Base-by-base conservation (phyloP, 2,888 invertebrate genomes). In the Troides aeacus region DNA sequence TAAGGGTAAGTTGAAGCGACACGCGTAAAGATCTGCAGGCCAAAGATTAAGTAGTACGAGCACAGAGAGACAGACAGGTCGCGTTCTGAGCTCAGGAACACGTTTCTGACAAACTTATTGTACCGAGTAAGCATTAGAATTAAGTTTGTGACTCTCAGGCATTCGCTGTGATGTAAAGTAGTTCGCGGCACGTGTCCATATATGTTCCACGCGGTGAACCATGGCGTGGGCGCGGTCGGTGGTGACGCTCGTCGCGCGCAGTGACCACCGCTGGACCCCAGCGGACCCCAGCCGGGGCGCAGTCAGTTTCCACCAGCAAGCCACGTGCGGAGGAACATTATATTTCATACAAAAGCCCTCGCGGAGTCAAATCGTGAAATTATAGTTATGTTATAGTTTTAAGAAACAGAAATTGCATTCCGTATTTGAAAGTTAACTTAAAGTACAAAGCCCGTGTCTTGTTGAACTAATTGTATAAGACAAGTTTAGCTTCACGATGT, bases 161-260 rank as follows among this genome's bases (percentile, higher is more conserved):
- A 81, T 84, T 85, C 82, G 91, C 91, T 92, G 92, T 92, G 92
- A 92, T 92, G 89, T 91, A 89, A 89, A 85, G 85, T 90, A 88
- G 77, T 70, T 69, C 69, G 72, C 72, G 69, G 74, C 73, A 74
- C 74, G 77, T 75, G 77, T 78, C 76, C 75, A 79, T 81, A 81
- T 74, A 76, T 72, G 69, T 76, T 79, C 73, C 81, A 76, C 21
- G 50, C 66, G 12, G 10, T 66, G 10, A 7, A 39, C 59, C 46
- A 12, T 21, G 21, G 21, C 21, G 21, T 21, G 21, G 21, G 21
- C 21, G 21, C 21, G 21, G 21, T 1, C 21, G 21, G 21, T 21
- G 21, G 21, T 21, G 21, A 21, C 21, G 21, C 21, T 21, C 21
- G 21, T 21, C 21, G 21, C 21, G 21, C 21, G 21, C 21, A 21